These are phyloP conservation scores for Ceyx margarethae DNA, from an alignment of 2,113 vertebrate genomes.

Conservation along the genomic window DNA sequence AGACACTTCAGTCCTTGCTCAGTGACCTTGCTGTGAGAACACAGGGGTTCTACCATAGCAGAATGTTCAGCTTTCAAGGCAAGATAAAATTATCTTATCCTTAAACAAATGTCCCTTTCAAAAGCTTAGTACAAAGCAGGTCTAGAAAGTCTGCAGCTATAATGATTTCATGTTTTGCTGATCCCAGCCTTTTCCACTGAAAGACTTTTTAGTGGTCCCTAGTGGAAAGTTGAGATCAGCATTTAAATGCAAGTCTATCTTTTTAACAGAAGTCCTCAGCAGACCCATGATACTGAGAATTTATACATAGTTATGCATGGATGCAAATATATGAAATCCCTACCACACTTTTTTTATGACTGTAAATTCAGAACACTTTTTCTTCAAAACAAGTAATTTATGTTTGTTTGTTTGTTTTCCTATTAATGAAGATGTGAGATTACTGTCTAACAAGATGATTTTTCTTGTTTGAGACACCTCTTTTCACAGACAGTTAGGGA, in stretches of 20 bases:
- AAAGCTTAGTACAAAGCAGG: conserved; percentile 75
- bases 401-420: not conserved
- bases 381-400: conserved; percentile 8
- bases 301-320: conserved; percentile 55
- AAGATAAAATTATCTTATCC: conserved; percentile 70
- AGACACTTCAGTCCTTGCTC: not conserved
- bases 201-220: conserved; percentile 81
- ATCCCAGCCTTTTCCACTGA: conserved; percentile 75
- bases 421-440: conserved; percentile 35
- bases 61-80: conserved; percentile 52
- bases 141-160: conserved; percentile 74
- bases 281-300: conserved; percentile 64
- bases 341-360: conserved; percentile 2
- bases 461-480: conserved; percentile 52
- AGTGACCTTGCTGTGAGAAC: conserved; percentile 31
- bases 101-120: conserved; percentile 80
- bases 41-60: not conserved
- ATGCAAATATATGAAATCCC: conserved; percentile 44
- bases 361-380: conserved; percentile 22
- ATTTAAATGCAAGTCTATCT: conserved; percentile 78
- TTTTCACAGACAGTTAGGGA: conserved; percentile 59
- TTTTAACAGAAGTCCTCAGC: conserved; percentile 73
- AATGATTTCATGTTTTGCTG: conserved; percentile 83
- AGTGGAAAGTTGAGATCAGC: conserved; percentile 79
- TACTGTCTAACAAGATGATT: conserved; percentile 27